Base-by-base conservation (phyloP, 2,113 vertebrate genomes). In the Fregata magnificens region DNA sequence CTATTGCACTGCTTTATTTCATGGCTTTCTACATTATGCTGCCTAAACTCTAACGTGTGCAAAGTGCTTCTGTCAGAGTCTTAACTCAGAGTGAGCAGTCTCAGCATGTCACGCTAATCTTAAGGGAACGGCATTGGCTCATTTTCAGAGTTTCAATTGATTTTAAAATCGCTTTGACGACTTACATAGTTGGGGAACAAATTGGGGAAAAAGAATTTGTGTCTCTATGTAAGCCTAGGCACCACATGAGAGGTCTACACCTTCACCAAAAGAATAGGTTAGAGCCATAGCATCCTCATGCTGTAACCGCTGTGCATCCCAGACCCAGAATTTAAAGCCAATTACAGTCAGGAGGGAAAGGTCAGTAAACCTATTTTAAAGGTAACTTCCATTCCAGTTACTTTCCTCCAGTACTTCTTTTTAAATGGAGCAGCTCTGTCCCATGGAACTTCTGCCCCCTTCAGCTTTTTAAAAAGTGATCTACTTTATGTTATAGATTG, bases 121-220 rank as follows among this genome's bases (percentile, higher is more conserved):
- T 93, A 67, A 87, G 65, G 66, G 93, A 96, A 49, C 21, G 4
- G 6, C 17, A 13, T 22, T 96, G 94, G 95, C 88, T 97, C 59
- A 66, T 96, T 96, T 96, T 97, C 96, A 97, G 94, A 93, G 45
- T 81, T 92, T 70, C 53, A 70, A 85, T 80, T 93, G 56, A 97
- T 97, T 98, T 97, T 91, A 63, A 96, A 96, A 95, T 93, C 96
- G 78, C 66, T 97, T 94, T 96, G 86, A 96, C 50, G 45, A 94
- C 52, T 73, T 96, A 73, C 42, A 47, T 74, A 86, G 77, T 61
- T 96, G 74, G 55, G 47, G 44, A 71, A 95, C 86, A 87, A 91
- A 92, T 5, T 90, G 72, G 36, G 53, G 56, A 15, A 86, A 86
- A 90, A 87, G 50, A 88, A 86, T 94, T 96, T 91, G 24, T 97